Conservation (phyloP, 2,113 vertebrate species). For the Octodon degus region DNA sequence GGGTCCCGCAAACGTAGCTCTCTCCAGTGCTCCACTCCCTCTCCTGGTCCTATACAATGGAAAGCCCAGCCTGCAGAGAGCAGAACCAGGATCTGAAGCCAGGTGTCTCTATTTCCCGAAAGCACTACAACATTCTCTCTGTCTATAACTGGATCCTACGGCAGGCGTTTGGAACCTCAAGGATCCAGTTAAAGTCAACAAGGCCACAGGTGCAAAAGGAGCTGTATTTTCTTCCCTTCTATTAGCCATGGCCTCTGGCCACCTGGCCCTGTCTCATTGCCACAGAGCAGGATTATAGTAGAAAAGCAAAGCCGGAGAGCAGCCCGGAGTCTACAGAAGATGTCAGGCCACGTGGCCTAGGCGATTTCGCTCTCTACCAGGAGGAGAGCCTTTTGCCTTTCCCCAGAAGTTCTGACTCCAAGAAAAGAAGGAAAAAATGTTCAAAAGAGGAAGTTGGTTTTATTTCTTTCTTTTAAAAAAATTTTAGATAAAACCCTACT, state of each 20-base stretch:
- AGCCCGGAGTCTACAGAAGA: neutral
- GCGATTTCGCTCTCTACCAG: neutral
- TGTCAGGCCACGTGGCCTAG: neutral
- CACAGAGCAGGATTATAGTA: neutral
- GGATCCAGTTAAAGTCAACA: neutral
- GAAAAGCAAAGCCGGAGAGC: neutral
- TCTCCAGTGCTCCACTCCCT: neutral
- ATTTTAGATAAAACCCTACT: slow-evolving; percentile 4
- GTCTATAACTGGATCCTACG: neutral
- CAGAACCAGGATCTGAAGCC: neutral
- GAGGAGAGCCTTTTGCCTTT: neutral
- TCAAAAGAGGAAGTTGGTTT: neutral
- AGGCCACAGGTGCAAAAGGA: slow-evolving; percentile 3
- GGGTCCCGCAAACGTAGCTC: neutral
- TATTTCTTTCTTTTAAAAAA: slow-evolving; percentile 2
- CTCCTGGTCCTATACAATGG: neutral
- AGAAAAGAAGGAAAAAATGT: slow-evolving; percentile 3
- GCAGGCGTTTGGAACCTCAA: neutral
- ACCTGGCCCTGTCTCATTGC: neutral
- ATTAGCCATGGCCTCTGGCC: neutral
- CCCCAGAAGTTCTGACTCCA: neutral
- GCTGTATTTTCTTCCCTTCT: neutral
- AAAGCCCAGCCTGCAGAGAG: neutral
- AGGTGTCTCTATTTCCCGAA: neutral
- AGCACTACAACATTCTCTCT: neutral